Evolutionary conservation across 2,113 vertebrate species (phyloP), one percentile per base, ranked within the genome.

Genomic region (Caranx ignobilis): DNA sequence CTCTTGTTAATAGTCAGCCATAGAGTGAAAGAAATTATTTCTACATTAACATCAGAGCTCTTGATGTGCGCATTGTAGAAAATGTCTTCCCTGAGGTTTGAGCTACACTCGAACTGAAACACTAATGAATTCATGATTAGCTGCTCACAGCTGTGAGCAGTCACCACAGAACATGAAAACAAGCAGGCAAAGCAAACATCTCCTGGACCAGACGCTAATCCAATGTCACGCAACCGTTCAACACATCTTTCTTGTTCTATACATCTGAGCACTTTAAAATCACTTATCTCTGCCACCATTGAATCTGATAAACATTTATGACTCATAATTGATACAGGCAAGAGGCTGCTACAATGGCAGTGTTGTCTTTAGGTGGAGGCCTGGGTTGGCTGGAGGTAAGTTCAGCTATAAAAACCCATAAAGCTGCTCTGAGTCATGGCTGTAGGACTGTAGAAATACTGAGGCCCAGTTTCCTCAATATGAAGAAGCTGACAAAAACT

Each of bases 321-420:
- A 61, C 34, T 81, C 57, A 69, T 61, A 47, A 60, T 45, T 43
- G 6, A 31, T 15, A 45, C 39, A 43, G 48, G 16, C 59, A 13
- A 63, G 39, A 50, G 48, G 77, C 55, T 59, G 31, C n/a, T 41
- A 66, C 66, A 77, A 52, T 12, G 11, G 60, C 48, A 37, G 18
- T 91, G 81, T 89, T 89, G 72, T 41, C 73, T 7, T 76, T 84
- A 76, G 83, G 88, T 72, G 86, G 85, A 62, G 78, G 6, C 61
- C 41, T 39, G 57, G 39, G 48, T 63, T 72, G 37, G 59, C 13
- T 47, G 43, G 34, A 62, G 48, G 16, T 82, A 66, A 13, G 69
- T 19, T 26, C 64, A 37, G 8, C 52, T 55, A 85, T 88, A 81
- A 91, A 75, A 73, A 41, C 18, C 9, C 0, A 11, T 6, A 34